phyloP scores from a whole-genome alignment of 2,113 vertebrate species.

The Andinoacara biseriatus region DNA sequence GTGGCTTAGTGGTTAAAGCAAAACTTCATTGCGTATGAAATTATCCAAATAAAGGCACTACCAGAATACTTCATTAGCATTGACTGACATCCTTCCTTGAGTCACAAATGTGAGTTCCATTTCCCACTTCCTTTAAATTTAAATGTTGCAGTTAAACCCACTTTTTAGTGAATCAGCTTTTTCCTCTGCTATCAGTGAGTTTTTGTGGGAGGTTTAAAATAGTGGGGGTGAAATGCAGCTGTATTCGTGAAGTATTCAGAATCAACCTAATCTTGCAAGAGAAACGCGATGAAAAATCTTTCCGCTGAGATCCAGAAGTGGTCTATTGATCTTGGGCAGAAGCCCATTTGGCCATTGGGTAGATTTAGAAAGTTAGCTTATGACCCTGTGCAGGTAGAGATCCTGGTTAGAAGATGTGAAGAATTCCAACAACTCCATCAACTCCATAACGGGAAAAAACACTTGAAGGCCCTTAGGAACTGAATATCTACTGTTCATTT shows the following conservation, averaged over 20 bases:
- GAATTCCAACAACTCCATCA: neutral
- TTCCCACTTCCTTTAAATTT: neutral
- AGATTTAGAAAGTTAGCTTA: conserved; percentile 28
- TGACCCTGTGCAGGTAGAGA: conserved; percentile 1
- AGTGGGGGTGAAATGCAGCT: neutral
- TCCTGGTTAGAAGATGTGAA: conserved; percentile 8
- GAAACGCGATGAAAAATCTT: conserved; percentile 10
- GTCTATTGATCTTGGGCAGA: conserved; percentile 59
- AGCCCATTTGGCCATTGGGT: conserved; percentile 33
- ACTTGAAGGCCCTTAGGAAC: neutral
- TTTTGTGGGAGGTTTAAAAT: neutral
- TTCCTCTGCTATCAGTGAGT: neutral
- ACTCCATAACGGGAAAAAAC: neutral
- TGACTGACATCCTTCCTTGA: conserved; percentile 11
- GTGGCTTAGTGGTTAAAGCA: conserved; percentile 49
- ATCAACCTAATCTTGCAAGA: conserved; percentile 5
- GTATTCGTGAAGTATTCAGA: neutral
- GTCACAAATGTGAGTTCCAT: conserved; percentile 9
- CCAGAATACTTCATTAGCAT: conserved; percentile 34
- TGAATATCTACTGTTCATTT: neutral
- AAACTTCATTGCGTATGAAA: conserved; percentile 50
- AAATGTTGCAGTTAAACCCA: neutral
- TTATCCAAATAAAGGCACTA: conserved; percentile 38
- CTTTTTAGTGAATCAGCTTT: neutral
- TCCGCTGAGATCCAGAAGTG: conserved; percentile 24